Evolutionary conservation across 1,140 invertebrate genomes (phyloP), one percentile per base, ranked within the genome.

Genomic region (Aphidius gifuensis): DNA sequence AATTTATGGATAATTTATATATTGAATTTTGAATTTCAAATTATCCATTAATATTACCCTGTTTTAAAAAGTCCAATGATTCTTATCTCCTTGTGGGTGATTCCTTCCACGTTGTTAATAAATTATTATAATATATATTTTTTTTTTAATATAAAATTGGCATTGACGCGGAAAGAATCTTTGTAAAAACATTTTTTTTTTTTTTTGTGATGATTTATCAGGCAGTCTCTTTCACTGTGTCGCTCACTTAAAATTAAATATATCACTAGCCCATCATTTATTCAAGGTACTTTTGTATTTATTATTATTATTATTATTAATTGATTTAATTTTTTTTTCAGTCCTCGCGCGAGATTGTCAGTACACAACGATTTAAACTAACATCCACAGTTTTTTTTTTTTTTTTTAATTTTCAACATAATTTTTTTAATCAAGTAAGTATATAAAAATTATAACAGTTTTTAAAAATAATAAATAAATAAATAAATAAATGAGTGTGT

Each of bases 231-330:
- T 23, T 23, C 23, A 23, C 23, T n/a, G 40, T 58, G 44, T 11
- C 58, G 54, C 46, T 58, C 49, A 61, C 50, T 61, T 65, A 54
- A 21, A 23, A 60, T 60, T 65, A 51, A 60, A n/a, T n/a, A 42
- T 61, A 65, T 65, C 64, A 65, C 64, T 61, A 65, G 64, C 64
- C 60, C 64, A 23, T 23, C 23, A 65, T 65, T 65, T 65, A 65
- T 65, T 58, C 64, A 61, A 65, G 64, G 60, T 65, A 65, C 64
- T 61, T 65, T 65, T 60, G 64, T 65, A 45, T 62, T 58, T 53
- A n/a, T n/a, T n/a, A n/a, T n/a, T n/a, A n/a, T 23, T 2, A 23
- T 23, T 23, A 23, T 23, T 23, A 23, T 23, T 2, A 23, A 23
- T 39, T 53, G 23, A 53, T 40, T 53, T 53, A 8, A 11, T 40